Percentiles rank a stretch among this genome's conserved stretches.
These are phyloP conservation scores for Mustelus asterias DNA, from an alignment of 2,113 vertebrate species.

Conservation along the genomic window DNA sequence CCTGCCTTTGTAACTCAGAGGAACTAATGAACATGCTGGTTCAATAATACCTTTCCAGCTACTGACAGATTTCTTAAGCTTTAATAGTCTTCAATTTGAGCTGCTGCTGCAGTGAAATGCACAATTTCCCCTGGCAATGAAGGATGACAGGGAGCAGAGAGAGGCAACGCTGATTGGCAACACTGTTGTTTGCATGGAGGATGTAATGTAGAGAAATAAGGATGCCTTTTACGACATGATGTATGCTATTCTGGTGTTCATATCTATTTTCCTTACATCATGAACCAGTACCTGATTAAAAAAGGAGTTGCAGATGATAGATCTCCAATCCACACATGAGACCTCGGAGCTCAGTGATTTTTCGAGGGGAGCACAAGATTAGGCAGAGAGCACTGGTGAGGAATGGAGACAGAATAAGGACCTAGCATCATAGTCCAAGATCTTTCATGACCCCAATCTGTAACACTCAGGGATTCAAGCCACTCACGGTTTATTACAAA, in stretches of 20 bases:
- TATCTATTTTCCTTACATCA: not conserved
- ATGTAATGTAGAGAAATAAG: not conserved
- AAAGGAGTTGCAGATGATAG: not conserved
- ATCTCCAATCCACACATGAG: not conserved
- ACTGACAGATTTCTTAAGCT: not conserved
- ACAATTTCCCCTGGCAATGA: not conserved
- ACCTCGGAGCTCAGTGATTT: not conserved
- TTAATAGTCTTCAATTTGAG: not conserved
- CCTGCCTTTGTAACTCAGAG: not conserved
- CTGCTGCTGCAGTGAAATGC: not conserved
- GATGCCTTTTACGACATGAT: not conserved
- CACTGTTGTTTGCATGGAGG: not conserved
- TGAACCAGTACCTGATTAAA: not conserved
- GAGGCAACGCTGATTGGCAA: not conserved
- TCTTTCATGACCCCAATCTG: not conserved
- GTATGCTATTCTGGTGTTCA: not conserved
- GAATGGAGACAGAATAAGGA: not conserved
- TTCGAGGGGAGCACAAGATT: not conserved
- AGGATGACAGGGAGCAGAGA: not conserved
- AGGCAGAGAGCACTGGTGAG: not conserved
- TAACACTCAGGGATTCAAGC: not conserved
- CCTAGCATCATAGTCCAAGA: not conserved
- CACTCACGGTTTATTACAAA: not conserved
- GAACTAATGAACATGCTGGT: not conserved
- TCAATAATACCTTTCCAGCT: not conserved